Percentiles rank a stretch among this genome's conserved stretches.
These are phyloP conservation scores for Archips crataeganus DNA, from an alignment of 2,888 invertebrate species.

Conservation along the genomic window DNA sequence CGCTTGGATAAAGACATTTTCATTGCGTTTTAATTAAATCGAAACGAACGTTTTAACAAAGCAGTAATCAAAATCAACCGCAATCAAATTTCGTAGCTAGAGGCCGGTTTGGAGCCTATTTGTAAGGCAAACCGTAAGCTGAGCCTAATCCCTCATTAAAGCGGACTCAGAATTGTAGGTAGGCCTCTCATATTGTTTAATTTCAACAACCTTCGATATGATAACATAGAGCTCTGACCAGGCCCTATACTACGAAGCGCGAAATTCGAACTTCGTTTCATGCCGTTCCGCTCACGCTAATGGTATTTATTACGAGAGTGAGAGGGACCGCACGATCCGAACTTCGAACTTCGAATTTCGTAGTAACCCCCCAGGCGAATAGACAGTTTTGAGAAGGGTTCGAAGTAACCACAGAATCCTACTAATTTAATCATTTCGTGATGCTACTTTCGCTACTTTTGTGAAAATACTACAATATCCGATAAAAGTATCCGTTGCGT, in stretches of 20 bases:
- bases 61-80: neutral
- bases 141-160: conserved; percentile 30
- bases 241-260: too few species aligned
- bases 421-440: neutral
- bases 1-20: neutral
- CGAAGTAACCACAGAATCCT: neutral
- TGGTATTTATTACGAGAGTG: too few species aligned
- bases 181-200: conserved; percentile 14
- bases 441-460: neutral
- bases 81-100: neutral
- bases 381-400: conserved; percentile 5
- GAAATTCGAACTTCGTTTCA: too few species aligned
- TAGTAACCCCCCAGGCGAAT: too few species aligned
- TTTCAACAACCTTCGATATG: conserved; percentile 14
- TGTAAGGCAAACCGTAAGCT: conserved; percentile 8
- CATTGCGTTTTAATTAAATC: neutral
- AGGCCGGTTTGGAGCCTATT: neutral
- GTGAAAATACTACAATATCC: neutral
- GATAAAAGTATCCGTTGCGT: too few species aligned
- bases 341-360: too few species aligned
- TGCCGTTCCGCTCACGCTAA: too few species aligned
- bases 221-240: neutral
- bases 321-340: too few species aligned
- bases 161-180: conserved; percentile 16
- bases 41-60: conserved; percentile 3